A percentile compares a stretch with the other conserved stretches of the same genome.
phyloP scores from a whole-genome alignment of 2,888 invertebrate genomes.

The Eupithecia inturbata region DNA sequence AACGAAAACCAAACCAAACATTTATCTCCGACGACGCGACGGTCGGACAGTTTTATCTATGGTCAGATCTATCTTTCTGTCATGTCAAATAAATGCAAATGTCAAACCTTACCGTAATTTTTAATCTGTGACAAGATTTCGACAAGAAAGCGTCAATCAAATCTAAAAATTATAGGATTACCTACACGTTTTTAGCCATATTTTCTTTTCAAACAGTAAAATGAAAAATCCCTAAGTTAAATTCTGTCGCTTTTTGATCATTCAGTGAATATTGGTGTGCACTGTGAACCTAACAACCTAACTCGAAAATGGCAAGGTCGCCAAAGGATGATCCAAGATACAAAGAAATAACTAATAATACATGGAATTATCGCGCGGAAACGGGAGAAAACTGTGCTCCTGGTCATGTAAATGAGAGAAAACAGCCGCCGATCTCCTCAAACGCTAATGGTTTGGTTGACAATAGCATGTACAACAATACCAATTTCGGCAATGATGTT shows the following conservation, averaged over 20 bases:
- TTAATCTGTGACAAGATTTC: conserved; percentile 14
- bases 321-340: conserved; percentile 79
- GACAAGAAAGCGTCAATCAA: conserved; percentile 56
- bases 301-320: conserved; percentile 82
- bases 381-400: conserved; percentile 70
- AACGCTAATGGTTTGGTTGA: conserved; percentile 64
- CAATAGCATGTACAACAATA: conserved; percentile 68
- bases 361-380: conserved; percentile 79
- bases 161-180: conserved; percentile 55
- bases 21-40: neutral
- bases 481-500: conserved; percentile 70
- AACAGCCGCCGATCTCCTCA: conserved; percentile 61
- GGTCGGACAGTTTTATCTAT: neutral
- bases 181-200: conserved; percentile 64
- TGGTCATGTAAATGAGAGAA: conserved; percentile 67
- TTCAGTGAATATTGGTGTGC: conserved; percentile 52
- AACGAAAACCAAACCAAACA: neutral
- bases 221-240: conserved; percentile 72
- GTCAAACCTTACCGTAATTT: neutral
- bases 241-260: conserved; percentile 47
- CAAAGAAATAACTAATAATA: conserved; percentile 74
- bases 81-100: neutral
- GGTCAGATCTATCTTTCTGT: neutral
- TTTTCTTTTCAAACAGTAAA: conserved; percentile 58
- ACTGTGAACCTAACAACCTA: conserved; percentile 58